phyloP scores from a whole-genome alignment of 2,113 vertebrate species.

The Nasalis larvatus region DNA sequence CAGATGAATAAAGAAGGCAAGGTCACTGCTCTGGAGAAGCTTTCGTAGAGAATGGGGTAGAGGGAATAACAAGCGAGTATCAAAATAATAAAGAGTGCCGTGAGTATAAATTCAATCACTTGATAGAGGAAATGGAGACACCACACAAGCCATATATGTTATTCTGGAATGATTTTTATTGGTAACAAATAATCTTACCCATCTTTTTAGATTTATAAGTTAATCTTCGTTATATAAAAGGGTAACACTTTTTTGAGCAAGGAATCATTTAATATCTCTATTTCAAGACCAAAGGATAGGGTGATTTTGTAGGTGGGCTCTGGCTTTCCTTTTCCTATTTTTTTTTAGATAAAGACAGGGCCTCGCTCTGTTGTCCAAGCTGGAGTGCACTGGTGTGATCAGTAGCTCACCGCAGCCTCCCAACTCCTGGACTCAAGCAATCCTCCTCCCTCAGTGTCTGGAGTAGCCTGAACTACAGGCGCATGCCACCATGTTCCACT shows the following conservation, averaged over 20 bases:
- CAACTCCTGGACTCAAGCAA: no score
- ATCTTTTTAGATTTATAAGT: not conserved
- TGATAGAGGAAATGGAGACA: not conserved
- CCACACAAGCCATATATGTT: not conserved
- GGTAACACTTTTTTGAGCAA: not conserved
- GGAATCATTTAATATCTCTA: not conserved
- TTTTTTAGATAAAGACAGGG: not conserved
- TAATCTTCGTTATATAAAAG: not conserved
- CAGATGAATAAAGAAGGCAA: not conserved
- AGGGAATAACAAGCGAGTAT: not conserved
- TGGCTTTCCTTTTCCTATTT: not conserved
- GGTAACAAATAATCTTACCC: not conserved
- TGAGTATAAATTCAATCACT: not conserved
- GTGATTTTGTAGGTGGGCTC: not conserved
- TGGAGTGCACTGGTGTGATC: no score
- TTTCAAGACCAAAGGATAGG: not conserved
- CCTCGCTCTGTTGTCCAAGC: no score
- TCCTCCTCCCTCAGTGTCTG: no score
- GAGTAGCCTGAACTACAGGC: no score
- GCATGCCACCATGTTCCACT: no score
- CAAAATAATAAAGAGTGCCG: not conserved
- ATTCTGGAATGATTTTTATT: conserved; percentile 1
- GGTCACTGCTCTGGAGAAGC: not conserved
- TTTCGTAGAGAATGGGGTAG: not conserved
- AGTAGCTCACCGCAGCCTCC: no score